Base-by-base conservation (phyloP, 2,797 vertebrate genomes). In the Acanthiza pusilla region DNA sequence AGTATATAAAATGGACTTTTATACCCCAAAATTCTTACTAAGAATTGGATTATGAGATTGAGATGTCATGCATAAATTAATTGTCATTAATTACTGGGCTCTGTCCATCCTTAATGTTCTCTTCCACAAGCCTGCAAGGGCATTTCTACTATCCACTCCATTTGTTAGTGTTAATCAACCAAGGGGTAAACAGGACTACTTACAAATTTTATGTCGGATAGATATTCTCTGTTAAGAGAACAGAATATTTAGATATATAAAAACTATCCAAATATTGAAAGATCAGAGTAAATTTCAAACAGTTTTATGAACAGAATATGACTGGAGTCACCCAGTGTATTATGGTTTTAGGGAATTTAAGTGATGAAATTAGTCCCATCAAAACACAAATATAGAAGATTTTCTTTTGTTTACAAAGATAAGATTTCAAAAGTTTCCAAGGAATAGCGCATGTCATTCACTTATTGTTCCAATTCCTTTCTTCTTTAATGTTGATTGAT, bases 401-500 rank as follows among this genome's bases (percentile, higher is more conserved):
- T 96, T 96, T 89, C 62, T 96, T 95, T 88, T 97, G 94, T 95
- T 96, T 97, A 97, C 76, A 91, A 94, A 96, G 95, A 94, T 97
- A 96, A 91, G 79, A 93, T 97, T 96, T 97, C 96, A 97, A 97
- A 97, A 91, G 93, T 93, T 96, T 97, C 88, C 96, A 94, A 94
- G 96, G 89, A 97, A 96, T 96, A 96, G 93, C 1, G 89, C 93
- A 95, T 97, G 89, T 95, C 94, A 96, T 97, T 95, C 96, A 96
- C 89, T 97, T 96, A 95, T 95, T 95, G 91, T 96, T 96, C 94
- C 85, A 96, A 95, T 97, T 96, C 94, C n/a, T 89, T 94, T 97
- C 91, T 92, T 85, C 96, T 97, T 97, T 97, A 97, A 97, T 96
- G 96, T 95, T 97, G 96, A 95, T 96, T 97, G 96, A 97, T 97